Base-by-base conservation (phyloP, 2,113 vertebrate species). In the Tachysurus fulvidraco region DNA sequence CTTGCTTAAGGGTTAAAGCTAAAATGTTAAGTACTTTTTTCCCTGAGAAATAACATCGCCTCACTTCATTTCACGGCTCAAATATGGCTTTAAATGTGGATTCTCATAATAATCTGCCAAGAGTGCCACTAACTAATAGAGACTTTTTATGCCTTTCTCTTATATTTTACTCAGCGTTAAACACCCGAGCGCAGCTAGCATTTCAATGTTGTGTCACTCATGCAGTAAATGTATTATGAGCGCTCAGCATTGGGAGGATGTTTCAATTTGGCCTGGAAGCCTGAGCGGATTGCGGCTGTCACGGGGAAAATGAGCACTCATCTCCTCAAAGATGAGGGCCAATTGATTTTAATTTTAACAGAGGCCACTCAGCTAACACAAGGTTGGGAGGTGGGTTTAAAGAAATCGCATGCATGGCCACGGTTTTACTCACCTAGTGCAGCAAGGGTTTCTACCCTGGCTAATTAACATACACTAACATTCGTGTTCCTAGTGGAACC, bases 331-430 rank as follows among this genome's bases (percentile, higher is more conserved):
- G 52, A 81, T 7, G 55, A 62, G 36, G 57, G 28, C 19, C 41
- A 52, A 55, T 87, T 83, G 87, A 80, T 87, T 85, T 69, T 79
- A 87, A 85, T 88, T 83, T 77, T 50, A 79, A 36, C 44, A 2
- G 19, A 69, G 77, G 77, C 52, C 46, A 30, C 25, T 67, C 60
- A 2, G 19, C 4, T 54, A 50, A 5, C 19, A 21, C 19, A 28
- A 79, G 71, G 28, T 83, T 54, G 25, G 80, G 30, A 65, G 44
- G 17, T 69, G 71, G 46, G 3, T 79, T 83, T 78, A 71, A 60
- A 17, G 55, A 36, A 36, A 86, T 62, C 6, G 55, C 13, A 41
- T 62, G 69, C 46, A n/a, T 8, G 73, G 73, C 54, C 50, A 78
- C 3, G n/a, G 74, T 19, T 78, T 78, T 30, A 28, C 25, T 28